phyloP scores from a whole-genome alignment of 2,797 vertebrate species.

The Taenioides sp. region DNA sequence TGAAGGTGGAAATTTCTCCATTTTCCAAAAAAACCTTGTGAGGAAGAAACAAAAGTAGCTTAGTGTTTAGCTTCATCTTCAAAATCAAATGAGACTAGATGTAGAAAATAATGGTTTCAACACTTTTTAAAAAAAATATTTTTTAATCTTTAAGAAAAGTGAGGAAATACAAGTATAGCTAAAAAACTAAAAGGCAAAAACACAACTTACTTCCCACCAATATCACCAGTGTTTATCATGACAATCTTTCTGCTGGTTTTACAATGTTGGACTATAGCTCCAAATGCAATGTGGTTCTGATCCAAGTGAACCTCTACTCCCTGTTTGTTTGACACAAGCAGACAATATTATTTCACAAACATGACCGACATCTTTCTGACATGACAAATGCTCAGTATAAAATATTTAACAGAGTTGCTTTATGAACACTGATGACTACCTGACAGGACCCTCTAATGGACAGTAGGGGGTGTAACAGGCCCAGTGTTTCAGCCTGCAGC shows the following conservation, averaged over 20 bases:
- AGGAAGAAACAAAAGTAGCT: background rate
- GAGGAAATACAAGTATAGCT: background rate
- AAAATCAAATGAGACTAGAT: background rate
- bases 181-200: background rate
- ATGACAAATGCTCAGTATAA: background rate
- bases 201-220: constrained; percentile 78
- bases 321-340: constrained; percentile 26
- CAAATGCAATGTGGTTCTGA: constrained; percentile 82
- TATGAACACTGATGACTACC: constrained; percentile 24
- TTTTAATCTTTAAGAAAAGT: background rate
- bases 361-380: no score
- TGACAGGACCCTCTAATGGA: constrained; percentile 84
- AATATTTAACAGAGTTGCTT: background rate
- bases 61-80: background rate
- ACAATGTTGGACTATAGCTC: constrained; percentile 79
- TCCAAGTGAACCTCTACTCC: constrained; percentile 82
- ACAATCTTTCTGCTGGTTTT: constrained; percentile 69
- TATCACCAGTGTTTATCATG: constrained; percentile 82
- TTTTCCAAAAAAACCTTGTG: constrained; percentile 86
- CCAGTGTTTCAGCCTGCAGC: constrained; percentile 78
- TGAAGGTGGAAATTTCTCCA: constrained; percentile 71
- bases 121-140: background rate
- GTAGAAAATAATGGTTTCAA: background rate
- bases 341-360: background rate
- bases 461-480: constrained; percentile 79